Evolutionary conservation across 2,113 vertebrate genomes (phyloP).

Genomic region (Pluvialis apricaria): DNA sequence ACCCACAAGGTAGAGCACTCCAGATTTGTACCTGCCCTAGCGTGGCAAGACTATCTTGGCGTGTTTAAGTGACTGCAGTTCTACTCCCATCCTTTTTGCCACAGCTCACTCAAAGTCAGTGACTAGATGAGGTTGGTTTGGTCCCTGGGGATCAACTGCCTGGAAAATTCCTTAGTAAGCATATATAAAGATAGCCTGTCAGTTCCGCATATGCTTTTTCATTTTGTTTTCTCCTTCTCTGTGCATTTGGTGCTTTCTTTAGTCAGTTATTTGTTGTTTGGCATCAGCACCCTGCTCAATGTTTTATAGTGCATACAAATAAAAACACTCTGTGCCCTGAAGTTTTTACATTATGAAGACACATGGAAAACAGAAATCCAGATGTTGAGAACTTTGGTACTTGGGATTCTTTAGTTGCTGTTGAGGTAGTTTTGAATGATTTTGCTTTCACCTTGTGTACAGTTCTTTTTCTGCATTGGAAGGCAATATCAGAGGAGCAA

Average conservation of each 20-base stretch:
- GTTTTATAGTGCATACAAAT: background rate
- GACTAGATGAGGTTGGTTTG: background rate
- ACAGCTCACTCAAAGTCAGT: background rate
- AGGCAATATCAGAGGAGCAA: background rate
- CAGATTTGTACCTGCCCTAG: background rate
- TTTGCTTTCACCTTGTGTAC: background rate
- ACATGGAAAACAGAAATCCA: background rate
- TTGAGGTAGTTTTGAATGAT: background rate
- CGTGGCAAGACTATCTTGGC: background rate
- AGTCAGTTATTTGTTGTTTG: background rate
- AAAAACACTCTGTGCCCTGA: background rate
- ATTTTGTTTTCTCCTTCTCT: background rate
- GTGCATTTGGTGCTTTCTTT: background rate
- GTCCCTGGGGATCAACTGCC: background rate
- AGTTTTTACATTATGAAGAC: background rate
- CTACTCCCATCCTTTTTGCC: background rate
- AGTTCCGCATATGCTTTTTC: background rate
- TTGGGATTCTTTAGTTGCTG: background rate
- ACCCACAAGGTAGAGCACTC: background rate
- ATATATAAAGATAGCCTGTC: background rate
- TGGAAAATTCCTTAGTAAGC: background rate
- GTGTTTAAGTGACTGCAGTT: background rate
- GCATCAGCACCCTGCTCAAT: background rate
- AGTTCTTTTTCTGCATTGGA: background rate
- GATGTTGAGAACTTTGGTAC: background rate